These are phyloP conservation scores for Biston stratarius DNA, from an alignment of 2,888 invertebrate species.

Conservation along the genomic window DNA sequence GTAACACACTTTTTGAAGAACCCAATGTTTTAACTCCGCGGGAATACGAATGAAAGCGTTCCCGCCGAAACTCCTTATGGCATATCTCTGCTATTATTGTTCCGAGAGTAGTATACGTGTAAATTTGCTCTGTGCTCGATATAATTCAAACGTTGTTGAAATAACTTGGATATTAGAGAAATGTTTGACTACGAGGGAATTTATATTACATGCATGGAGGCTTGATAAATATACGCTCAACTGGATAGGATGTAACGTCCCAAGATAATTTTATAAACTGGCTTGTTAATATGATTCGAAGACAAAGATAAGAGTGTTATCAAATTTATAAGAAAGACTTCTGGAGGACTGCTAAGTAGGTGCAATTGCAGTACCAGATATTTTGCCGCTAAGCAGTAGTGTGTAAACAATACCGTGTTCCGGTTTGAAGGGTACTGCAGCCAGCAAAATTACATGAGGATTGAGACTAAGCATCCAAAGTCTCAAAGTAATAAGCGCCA, in stretches of 20 bases:
- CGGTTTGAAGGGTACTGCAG: no score
- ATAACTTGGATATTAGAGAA: constrained; percentile 22
- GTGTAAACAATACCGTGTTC: no score
- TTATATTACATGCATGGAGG: constrained; percentile 6
- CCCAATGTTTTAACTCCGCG: no score
- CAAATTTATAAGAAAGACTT: no score
- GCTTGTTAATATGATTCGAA: neutral
- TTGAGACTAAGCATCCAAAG: no score
- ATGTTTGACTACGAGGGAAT: constrained; percentile 20
- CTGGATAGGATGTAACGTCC: neutral
- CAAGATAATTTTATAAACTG: neutral
- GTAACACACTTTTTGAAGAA: no score
- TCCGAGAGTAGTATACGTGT: constrained; percentile 10
- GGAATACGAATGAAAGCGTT: no score
- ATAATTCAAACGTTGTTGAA: constrained; percentile 30
- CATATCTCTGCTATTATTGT: neutral
- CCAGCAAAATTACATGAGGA: no score
- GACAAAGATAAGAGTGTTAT: neutral
- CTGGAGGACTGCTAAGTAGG: no score
- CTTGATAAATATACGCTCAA: constrained; percentile 7
- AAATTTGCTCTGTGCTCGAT: constrained; percentile 23
- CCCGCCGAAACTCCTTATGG: neutral
- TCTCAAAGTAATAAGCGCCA: no score
- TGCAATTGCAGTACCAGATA: no score
- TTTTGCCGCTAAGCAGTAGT: no score